Percentiles rank a stretch among this genome's conserved stretches.
Evolutionary conservation across 2,888 invertebrate genomes (phyloP).

Genomic region (Andrena haemorrhoa): DNA sequence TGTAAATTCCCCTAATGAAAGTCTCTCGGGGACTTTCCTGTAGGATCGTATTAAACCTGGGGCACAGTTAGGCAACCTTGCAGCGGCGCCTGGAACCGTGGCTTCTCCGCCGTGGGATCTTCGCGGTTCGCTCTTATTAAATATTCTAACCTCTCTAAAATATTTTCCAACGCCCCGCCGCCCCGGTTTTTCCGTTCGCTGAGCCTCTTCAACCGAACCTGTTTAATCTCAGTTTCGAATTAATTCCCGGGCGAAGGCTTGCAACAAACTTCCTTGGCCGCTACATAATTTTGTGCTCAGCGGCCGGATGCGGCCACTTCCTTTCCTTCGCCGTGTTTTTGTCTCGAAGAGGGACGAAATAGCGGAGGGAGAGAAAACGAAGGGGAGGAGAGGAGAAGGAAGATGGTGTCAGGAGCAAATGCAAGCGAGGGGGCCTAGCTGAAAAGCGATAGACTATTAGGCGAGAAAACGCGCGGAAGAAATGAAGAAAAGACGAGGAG

Average conservation of each 20-base stretch:
- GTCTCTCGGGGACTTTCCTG: constrained; percentile 80
- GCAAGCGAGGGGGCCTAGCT: constrained; percentile 25
- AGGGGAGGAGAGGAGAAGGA: constrained; percentile 2
- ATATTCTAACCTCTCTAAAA: constrained; percentile 36
- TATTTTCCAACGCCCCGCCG: neutral
- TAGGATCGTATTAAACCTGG: constrained; percentile 82
- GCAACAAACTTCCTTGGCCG: neutral
- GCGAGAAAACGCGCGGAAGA: constrained; percentile 52
- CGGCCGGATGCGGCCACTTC: neutral
- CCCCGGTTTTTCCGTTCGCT: neutral
- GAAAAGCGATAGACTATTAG: constrained; percentile 60
- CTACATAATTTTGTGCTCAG: neutral
- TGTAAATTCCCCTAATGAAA: constrained; percentile 84
- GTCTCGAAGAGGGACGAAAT: neutral
- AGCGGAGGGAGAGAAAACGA: neutral
- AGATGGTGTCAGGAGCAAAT: constrained; percentile 47
- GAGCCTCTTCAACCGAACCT: neutral
- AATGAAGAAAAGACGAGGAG: constrained; percentile 38
- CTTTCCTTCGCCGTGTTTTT: neutral
- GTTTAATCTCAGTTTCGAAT: constrained; percentile 11
- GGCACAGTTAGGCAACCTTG: constrained; percentile 78
- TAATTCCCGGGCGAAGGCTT: neutral
- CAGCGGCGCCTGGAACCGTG: constrained; percentile 53
- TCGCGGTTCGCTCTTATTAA: constrained; percentile 49
- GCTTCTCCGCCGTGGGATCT: constrained; percentile 30